Percentiles rank a stretch among this genome's conserved stretches.
Evolutionary conservation across 2,113 vertebrate genomes (phyloP).

Genomic region (Entomyzon cyanotis): DNA sequence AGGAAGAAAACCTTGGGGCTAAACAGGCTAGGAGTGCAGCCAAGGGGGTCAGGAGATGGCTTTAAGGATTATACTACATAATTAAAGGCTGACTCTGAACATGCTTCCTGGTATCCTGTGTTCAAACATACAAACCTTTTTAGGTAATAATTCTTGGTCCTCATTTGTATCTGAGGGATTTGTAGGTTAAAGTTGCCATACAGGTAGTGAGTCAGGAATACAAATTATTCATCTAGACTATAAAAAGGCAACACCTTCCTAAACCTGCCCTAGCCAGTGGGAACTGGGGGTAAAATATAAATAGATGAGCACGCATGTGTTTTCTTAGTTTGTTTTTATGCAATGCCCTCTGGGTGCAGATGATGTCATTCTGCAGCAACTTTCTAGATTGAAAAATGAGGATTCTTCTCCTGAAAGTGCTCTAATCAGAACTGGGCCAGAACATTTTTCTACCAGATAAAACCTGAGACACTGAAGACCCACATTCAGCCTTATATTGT

Average conservation of each 20-base stretch:
- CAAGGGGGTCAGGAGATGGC: constrained; percentile 31
- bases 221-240: neutral
- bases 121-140: constrained; percentile 37
- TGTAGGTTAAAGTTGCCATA: constrained; percentile 25
- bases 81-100: constrained; percentile 45
- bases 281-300: neutral
- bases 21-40: constrained; percentile 39
- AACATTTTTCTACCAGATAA: neutral
- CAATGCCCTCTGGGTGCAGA: neutral
- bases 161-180: constrained; percentile 27
- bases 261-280: neutral
- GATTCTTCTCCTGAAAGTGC: neutral
- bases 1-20: neutral
- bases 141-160: constrained; percentile 16
- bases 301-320: neutral
- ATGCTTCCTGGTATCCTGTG: constrained; percentile 16
- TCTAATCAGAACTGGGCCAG: neutral
- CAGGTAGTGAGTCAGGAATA: constrained; percentile 31
- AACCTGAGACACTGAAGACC: neutral
- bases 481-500: neutral
- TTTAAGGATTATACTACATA: constrained; percentile 38
- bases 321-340: neutral
- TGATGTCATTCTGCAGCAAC: neutral
- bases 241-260: constrained; percentile 5
- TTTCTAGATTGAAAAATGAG: neutral